phyloP scores from a whole-genome alignment of 2,113 vertebrate genomes.

The Leptobrachium ailaonicum region DNA sequence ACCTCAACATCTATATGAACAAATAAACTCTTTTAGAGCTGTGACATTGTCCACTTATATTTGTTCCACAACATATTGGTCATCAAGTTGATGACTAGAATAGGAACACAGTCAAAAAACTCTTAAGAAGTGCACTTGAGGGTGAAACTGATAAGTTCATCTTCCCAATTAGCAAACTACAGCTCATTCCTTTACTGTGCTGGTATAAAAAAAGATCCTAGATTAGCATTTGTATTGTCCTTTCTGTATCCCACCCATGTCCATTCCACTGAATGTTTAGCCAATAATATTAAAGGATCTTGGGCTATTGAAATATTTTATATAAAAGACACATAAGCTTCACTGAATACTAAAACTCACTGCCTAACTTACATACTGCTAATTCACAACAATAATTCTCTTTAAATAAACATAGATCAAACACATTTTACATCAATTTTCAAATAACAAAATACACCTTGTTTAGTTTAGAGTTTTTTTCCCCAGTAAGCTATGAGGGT shows the following conservation, averaged over 20 bases:
- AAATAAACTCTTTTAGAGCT: not conserved
- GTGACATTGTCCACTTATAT: not conserved
- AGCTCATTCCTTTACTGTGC: constrained; percentile 7
- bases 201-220: constrained; percentile 4
- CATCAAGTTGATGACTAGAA: not conserved
- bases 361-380: too few species aligned
- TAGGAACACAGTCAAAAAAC: not conserved
- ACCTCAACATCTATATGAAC: too few species aligned
- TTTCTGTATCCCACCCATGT: constrained; percentile 19
- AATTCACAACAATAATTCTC: too few species aligned
- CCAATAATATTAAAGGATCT: constrained; percentile 23
- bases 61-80: not conserved
- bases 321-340: constrained; percentile 15
- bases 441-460: too few species aligned
- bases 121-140: constrained; percentile 31
- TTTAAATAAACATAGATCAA: not conserved
- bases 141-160: constrained; percentile 12
- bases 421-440: not conserved
- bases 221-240: constrained; percentile 4
- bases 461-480: too few species aligned
- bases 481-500: constrained; percentile 12
- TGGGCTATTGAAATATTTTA: not conserved
- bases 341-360: not conserved
- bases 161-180: constrained; percentile 26
- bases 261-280: not conserved